Percentiles rank a stretch among this genome's conserved stretches.
phyloP scores from a whole-genome alignment of 2,797 vertebrate species.

The Acomys russatus region DNA sequence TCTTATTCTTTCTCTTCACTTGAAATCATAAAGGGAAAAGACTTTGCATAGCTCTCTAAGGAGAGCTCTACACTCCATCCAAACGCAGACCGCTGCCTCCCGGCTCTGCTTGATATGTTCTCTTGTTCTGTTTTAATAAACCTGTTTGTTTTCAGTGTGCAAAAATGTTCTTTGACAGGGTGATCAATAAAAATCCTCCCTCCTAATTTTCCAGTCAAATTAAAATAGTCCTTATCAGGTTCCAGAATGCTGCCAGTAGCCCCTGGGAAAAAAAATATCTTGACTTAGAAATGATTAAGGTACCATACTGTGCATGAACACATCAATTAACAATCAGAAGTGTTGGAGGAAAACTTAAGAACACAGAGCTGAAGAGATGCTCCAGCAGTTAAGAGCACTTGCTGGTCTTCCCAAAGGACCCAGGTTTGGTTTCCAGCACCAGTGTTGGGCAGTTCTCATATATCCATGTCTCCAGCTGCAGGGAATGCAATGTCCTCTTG shows the following conservation, averaged over 20 bases:
- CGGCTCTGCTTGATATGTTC: constrained; percentile 53
- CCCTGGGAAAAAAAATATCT: neutral
- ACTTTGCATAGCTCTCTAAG: constrained; percentile 4
- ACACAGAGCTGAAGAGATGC: neutral
- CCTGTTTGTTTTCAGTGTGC: constrained; percentile 37
- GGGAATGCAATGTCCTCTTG: neutral
- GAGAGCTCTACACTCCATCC: constrained; percentile 32
- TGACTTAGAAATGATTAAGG: neutral
- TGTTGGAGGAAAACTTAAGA: neutral
- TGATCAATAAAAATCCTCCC: neutral
- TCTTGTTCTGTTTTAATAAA: constrained; percentile 56
- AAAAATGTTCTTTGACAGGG: constrained; percentile 23
- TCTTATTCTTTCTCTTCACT: neutral
- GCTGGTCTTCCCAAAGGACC: neutral
- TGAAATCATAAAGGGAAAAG: constrained; percentile 52
- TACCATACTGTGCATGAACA: neutral
- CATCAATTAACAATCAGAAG: neutral
- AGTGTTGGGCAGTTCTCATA: neutral
- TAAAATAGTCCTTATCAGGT: constrained; percentile 20
- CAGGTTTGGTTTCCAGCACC: neutral
- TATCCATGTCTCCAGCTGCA: neutral
- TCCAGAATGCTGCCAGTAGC: constrained; percentile 26
- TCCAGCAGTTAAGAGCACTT: neutral
- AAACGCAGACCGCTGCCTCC: constrained; percentile 58
- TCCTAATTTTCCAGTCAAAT: neutral